Conservation (phyloP, 2,888 invertebrate genomes). For the Brachypalpus laphriformis region DNA sequence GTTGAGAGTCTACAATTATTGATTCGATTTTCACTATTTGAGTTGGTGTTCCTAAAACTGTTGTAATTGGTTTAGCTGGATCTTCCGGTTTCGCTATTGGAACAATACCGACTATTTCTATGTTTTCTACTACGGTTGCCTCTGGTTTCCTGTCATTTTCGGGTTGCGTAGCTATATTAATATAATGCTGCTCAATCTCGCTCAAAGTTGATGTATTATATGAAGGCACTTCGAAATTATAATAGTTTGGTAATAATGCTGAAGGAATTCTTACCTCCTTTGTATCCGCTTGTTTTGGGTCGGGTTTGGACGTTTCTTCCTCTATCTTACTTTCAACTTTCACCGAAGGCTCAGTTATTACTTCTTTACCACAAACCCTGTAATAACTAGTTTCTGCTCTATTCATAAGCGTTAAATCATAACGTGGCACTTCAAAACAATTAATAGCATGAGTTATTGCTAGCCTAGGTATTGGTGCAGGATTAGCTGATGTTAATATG, state of each 20-base stretch:
- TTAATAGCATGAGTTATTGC: conserved; percentile 64
- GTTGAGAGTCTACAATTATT: too few species aligned
- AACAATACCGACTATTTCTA: neutral
- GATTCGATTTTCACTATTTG: neutral
- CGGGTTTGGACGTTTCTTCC: conserved; percentile 8
- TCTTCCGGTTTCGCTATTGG: neutral
- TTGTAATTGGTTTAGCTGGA: neutral
- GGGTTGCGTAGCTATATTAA: neutral
- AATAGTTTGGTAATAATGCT: conserved; percentile 27
- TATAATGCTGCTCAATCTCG: conserved; percentile 37
- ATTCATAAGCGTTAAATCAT: conserved; percentile 70
- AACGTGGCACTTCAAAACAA: conserved; percentile 71
- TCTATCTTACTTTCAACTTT: conserved; percentile 16
- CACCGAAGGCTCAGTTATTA: conserved; percentile 15
- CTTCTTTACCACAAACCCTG: conserved; percentile 48
- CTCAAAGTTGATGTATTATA: conserved; percentile 38
- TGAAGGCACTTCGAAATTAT: conserved; percentile 67
- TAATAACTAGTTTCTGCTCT: conserved; percentile 68
- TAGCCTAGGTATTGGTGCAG: conserved; percentile 67
- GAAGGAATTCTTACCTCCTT: conserved; percentile 53
- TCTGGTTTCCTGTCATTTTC: neutral
- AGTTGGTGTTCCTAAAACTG: neutral
- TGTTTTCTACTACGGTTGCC: conserved; percentile 63
- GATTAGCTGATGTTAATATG: conserved; percentile 69
- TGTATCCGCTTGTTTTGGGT: conserved; percentile 1